A percentile compares a stretch with the other conserved stretches of the same genome.
Evolutionary conservation across 2,888 invertebrate genomes (phyloP).

Genomic region (Lumbricus terrestris): DNA sequence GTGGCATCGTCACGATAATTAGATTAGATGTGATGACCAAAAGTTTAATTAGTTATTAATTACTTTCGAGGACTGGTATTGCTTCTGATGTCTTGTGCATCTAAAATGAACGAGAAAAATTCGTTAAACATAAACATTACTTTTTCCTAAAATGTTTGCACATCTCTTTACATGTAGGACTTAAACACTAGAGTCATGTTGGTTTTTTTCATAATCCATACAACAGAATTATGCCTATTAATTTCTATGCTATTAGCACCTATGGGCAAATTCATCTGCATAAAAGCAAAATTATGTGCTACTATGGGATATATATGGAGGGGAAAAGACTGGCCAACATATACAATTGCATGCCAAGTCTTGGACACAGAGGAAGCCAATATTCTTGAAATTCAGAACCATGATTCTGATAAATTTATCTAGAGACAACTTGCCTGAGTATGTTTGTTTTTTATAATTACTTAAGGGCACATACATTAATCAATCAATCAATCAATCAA

Average conservation of each 20-base stretch:
- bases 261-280: not conserved
- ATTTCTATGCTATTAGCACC: not conserved
- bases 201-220: not conserved
- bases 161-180: no score
- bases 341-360: not conserved
- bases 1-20: slow-evolving; percentile 58
- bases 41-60: not conserved
- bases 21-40: slow-evolving; percentile 7
- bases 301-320: not conserved
- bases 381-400: no score
- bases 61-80: not conserved
- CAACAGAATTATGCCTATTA: not conserved
- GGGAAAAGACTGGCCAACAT: not conserved
- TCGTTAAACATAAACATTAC: not conserved
- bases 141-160: not conserved
- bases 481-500: no score
- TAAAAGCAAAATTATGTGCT: not conserved
- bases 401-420: no score
- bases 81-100: not conserved
- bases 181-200: not conserved
- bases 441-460: no score
- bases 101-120: not conserved
- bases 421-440: no score
- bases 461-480: no score
- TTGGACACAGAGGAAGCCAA: no score